Evolutionary conservation across 2,797 vertebrate species (phyloP).

Genomic region (Hephaestus fuliginosus): DNA sequence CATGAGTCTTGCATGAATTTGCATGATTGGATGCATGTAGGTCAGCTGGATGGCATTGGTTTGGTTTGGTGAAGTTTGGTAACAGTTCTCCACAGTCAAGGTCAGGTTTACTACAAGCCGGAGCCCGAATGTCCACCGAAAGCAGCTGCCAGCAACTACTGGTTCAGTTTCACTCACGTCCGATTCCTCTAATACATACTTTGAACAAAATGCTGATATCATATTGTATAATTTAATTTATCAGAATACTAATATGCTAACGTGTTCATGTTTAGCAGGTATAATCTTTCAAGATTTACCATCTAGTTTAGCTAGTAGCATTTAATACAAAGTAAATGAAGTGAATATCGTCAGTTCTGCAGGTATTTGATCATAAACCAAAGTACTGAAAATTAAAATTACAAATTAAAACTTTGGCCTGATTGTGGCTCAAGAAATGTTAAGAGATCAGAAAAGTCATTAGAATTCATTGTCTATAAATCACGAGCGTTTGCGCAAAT

Average conservation of each 20-base stretch:
- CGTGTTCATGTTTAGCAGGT: neutral
- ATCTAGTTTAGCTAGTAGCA: neutral
- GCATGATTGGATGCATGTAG: slow-evolving; percentile 50
- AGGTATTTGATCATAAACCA: neutral
- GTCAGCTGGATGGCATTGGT: slow-evolving; percentile 67
- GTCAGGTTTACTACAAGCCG: slow-evolving; percentile 16
- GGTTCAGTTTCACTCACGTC: neutral
- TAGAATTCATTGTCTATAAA: neutral
- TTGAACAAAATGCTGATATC: neutral
- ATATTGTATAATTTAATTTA: too few species aligned
- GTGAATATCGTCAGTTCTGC: neutral
- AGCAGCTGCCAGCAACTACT: neutral
- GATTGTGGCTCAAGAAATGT: neutral
- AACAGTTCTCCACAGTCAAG: slow-evolving; percentile 30
- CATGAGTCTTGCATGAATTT: slow-evolving; percentile 57
- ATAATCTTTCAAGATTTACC: neutral
- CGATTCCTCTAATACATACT: neutral
- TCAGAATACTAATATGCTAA: neutral
- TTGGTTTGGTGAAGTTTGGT: slow-evolving; percentile 51
- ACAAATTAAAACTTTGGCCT: neutral
- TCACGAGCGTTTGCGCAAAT: neutral
- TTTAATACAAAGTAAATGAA: neutral
- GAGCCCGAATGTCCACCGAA: neutral
- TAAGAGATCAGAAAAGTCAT: neutral
- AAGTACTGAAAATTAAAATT: neutral